phyloP scores from a whole-genome alignment of 1,140 invertebrate genomes.

The Leptopilina clavipes region DNA sequence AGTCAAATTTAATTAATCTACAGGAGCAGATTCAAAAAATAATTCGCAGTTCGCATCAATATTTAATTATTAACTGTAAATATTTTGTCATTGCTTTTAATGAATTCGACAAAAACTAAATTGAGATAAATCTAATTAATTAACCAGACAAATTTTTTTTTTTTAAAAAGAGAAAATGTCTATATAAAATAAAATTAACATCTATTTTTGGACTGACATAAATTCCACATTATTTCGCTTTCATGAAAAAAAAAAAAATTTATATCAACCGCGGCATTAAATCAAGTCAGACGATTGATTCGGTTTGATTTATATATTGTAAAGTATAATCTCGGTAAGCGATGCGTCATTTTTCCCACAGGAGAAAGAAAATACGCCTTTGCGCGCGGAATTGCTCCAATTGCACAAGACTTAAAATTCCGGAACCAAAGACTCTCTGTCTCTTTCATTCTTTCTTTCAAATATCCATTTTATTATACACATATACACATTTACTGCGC shows the following conservation, averaged over 20 bases:
- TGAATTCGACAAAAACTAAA: too few species aligned
- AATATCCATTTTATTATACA: too few species aligned
- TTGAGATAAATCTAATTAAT: too few species aligned
- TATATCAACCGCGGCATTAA: background rate
- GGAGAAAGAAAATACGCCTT: slow-evolving; percentile 10
- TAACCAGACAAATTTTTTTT: too few species aligned
- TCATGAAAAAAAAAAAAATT: background rate
- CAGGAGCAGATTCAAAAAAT: too few species aligned
- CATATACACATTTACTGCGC: background rate
- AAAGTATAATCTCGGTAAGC: background rate
- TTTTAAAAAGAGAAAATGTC: too few species aligned
- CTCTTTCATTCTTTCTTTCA: too few species aligned
- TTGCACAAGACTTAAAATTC: slow-evolving; percentile 1
- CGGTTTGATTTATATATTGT: background rate
- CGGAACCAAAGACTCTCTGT: background rate
- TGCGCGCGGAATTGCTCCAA: background rate
- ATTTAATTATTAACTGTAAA: too few species aligned
- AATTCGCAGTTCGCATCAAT: too few species aligned
- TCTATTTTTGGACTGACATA: slow-evolving; percentile 10
- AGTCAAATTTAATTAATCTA: too few species aligned
- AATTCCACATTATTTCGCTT: background rate
- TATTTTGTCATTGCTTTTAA: too few species aligned
- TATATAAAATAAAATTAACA: too few species aligned
- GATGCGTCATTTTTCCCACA: slow-evolving; percentile 15
- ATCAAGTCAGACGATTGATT: background rate